phyloP scores from a whole-genome alignment of 1,140 invertebrate genomes.

The Magallana angulata region DNA sequence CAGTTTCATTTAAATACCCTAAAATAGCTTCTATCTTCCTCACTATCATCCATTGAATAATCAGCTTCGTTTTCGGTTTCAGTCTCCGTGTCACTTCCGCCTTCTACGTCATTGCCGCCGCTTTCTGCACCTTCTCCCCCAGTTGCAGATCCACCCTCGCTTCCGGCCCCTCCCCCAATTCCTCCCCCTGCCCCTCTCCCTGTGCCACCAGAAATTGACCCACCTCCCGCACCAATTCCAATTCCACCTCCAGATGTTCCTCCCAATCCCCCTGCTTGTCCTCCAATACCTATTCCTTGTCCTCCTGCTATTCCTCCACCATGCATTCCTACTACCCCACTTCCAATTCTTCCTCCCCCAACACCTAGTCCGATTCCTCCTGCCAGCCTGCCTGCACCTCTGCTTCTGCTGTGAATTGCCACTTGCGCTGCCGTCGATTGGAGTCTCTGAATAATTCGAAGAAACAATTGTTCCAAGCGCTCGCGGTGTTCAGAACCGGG shows the following conservation, averaged over 20 bases:
- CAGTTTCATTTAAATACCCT: too few species aligned
- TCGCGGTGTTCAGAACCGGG: neutral
- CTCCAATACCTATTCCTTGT: neutral
- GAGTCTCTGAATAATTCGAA: neutral
- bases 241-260: neutral
- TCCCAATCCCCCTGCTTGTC: neutral
- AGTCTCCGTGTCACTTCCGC: too few species aligned
- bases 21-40: too few species aligned
- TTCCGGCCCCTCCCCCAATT: neutral
- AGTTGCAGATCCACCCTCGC: too few species aligned
- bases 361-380: neutral
- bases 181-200: neutral
- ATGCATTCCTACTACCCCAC: too few species aligned
- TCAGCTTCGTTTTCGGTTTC: too few species aligned
- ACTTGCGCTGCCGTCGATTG: neutral
- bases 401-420: neutral
- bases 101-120: too few species aligned
- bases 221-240: neutral
- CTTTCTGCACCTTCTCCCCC: too few species aligned
- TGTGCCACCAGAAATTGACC: neutral
- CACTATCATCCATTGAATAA: too few species aligned
- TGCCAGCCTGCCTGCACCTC: neutral
- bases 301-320: neutral
- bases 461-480: neutral
- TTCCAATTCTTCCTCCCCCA: neutral